Evolutionary conservation across 2,797 vertebrate genomes (phyloP).

Genomic region (Pangasius larnaudii): DNA sequence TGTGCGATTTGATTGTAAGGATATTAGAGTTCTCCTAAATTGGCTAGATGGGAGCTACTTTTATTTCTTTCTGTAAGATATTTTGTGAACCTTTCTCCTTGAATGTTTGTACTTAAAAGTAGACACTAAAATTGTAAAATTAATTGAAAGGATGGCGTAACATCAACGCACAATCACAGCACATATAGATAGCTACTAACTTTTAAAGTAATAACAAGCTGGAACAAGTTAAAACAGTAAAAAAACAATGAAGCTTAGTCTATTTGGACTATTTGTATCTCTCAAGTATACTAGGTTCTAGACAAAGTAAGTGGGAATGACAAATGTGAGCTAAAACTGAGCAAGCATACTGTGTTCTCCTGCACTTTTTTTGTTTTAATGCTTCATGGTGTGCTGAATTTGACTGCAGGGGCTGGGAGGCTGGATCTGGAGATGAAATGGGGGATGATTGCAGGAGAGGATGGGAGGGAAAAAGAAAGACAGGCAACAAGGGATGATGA

Average conservation of each 20-base stretch:
- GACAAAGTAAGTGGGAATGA: not conserved
- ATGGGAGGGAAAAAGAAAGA: conserved; percentile 4
- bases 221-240: not conserved
- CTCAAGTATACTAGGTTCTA: not conserved
- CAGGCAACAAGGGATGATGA: conserved; percentile 18
- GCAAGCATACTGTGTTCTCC: not conserved
- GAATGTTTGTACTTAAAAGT: not conserved
- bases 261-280: not conserved
- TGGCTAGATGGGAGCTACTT: not conserved
- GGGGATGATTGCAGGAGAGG: conserved; percentile 7
- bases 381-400: not conserved
- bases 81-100: not conserved
- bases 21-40: not conserved
- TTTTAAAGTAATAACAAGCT: not conserved
- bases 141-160: not conserved
- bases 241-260: not conserved
- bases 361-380: not conserved
- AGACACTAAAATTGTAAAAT: not conserved
- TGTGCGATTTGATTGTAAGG: too few species aligned
- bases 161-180: not conserved
- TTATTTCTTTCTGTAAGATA: not conserved
- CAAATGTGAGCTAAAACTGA: not conserved
- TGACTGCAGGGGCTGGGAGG: not conserved
- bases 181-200: not conserved
- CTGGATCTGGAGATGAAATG: conserved; percentile 17